Evolutionary conservation across 2,113 vertebrate genomes (phyloP).

Genomic region (Malurus elegans): DNA sequence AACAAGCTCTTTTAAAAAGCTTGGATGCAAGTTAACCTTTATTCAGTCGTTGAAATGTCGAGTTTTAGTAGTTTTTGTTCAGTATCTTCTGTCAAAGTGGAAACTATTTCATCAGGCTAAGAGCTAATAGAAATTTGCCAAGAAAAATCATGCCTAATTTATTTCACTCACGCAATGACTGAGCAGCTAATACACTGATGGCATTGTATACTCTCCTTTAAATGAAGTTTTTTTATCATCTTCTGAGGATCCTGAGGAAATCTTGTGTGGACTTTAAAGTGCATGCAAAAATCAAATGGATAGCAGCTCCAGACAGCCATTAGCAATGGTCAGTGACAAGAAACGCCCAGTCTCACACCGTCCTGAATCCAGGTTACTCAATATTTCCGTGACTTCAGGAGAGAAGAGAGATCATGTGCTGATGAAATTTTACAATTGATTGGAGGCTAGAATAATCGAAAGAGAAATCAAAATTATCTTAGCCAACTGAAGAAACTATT

Average conservation of each 20-base stretch:
- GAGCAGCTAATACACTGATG: neutral
- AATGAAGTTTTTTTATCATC: neutral
- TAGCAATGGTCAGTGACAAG: neutral
- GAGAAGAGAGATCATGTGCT: neutral
- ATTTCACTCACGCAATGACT: neutral
- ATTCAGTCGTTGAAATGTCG: conserved; percentile 47
- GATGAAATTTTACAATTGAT: neutral
- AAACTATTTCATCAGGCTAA: conserved; percentile 34
- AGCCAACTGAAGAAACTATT: neutral
- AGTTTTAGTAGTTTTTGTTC: conserved; percentile 41
- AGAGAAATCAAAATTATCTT: neutral
- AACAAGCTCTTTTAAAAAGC: neutral
- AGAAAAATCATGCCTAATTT: neutral
- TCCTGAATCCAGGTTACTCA: neutral
- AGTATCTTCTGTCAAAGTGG: conserved; percentile 11
- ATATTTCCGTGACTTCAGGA: neutral
- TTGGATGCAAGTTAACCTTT: conserved; percentile 22
- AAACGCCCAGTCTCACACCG: accelerated
- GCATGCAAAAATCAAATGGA: neutral
- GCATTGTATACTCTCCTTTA: neutral
- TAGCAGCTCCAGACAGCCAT: neutral
- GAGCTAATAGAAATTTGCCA: neutral
- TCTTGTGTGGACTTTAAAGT: neutral
- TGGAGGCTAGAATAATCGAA: neutral
- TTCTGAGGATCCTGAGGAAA: neutral